phyloP scores from a whole-genome alignment of 2,797 vertebrate genomes.

The Takifugu ocellatus region DNA sequence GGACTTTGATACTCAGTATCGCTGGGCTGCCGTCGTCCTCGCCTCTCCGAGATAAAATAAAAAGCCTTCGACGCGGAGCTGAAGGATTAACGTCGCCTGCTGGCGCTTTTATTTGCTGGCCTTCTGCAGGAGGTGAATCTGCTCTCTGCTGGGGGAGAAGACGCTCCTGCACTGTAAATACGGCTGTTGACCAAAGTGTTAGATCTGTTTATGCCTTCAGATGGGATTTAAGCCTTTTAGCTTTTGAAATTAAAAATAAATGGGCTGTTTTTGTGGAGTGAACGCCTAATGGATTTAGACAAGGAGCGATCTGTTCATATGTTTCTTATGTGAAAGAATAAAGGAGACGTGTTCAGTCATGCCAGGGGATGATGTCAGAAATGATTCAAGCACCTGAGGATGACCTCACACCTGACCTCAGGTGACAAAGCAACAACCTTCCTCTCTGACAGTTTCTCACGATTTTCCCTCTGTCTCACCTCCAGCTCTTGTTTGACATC shows the following conservation, averaged over 20 bases:
- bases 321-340: not conserved
- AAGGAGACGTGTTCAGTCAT: not conserved
- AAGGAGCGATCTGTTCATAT: too few relatives aligned
- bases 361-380: not conserved
- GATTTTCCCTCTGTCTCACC: not conserved
- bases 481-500: too few relatives aligned
- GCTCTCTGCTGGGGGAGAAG: not conserved
- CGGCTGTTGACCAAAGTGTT: too few relatives aligned
- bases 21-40: not conserved
- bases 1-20: conserved; percentile 23
- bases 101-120: conserved; percentile 4
- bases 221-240: too few relatives aligned
- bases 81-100: conserved; percentile 3
- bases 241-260: not conserved
- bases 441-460: conserved; percentile 4
- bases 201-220: too few relatives aligned
- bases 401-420: not conserved
- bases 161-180: not conserved
- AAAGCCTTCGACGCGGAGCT: conserved; percentile 1
- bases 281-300: too few relatives aligned
- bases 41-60: conserved; percentile 12
- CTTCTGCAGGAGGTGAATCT: conserved; percentile 7
- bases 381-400: not conserved
- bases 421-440: not conserved
- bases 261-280: not conserved